These are phyloP conservation scores for Steinernema scapterisci DNA, from an alignment of 2,888 invertebrate species.

Conservation along the genomic window DNA sequence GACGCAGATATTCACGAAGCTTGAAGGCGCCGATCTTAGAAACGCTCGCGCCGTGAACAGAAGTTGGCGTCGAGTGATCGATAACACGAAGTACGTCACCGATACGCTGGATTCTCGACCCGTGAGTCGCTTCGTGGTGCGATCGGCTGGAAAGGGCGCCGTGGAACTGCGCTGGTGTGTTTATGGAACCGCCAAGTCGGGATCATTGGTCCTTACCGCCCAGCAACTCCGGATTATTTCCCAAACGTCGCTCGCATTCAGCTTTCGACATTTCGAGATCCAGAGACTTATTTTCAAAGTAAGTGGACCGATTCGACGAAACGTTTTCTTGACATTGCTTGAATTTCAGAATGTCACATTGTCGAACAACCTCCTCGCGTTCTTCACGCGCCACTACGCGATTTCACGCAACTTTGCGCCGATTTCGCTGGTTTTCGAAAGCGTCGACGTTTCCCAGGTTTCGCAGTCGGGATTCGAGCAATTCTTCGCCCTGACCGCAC, in stretches of 20 bases:
- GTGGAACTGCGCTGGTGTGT: slow-evolving; percentile 20
- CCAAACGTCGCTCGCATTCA: not conserved
- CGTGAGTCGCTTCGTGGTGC: slow-evolving; percentile 3
- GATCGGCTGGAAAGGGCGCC: not conserved
- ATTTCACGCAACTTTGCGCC: not conserved
- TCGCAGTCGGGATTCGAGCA: not conserved
- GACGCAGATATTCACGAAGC: not conserved
- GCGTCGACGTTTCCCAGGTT: slow-evolving; percentile 20
- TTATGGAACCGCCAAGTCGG: not conserved
- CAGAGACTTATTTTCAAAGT: slow-evolving; percentile 15
- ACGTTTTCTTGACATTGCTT: not conserved
- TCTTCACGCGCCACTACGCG: slow-evolving; percentile 7
- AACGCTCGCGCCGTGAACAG: not conserved
- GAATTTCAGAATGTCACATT: not conserved
- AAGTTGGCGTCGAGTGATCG: slow-evolving; percentile 6
- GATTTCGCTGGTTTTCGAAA: not conserved
- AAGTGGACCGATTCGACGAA: too few species aligned
- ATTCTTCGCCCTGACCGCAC: not conserved
- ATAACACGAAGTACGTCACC: slow-evolving; percentile 11
- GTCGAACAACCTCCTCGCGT: not conserved
- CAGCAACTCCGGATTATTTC: not conserved
- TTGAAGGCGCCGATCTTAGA: slow-evolving; percentile 10
- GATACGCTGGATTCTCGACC: not conserved
- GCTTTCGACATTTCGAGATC: slow-evolving; percentile 19
- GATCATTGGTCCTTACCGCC: not conserved